These are phyloP conservation scores for Melanotus villosus DNA, from an alignment of 2,888 invertebrate genomes.

Conservation along the genomic window DNA sequence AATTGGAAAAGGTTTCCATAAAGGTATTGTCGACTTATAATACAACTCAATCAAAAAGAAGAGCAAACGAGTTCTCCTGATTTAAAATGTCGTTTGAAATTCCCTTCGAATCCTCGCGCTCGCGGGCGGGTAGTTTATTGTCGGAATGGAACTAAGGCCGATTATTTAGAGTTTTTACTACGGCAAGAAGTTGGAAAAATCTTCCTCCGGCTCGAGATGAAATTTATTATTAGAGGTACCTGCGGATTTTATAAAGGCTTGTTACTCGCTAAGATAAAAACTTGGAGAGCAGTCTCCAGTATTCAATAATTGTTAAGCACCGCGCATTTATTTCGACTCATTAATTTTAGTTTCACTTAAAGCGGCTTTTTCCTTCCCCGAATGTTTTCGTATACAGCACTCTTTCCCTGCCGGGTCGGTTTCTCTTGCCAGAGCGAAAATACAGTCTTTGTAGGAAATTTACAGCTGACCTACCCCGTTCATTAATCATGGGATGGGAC, in stretches of 20 bases:
- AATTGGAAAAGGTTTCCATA: conserved; percentile 33
- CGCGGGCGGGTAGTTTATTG: conserved; percentile 48
- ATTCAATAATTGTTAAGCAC: conserved; percentile 40
- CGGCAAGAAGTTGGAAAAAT: conserved; percentile 43
- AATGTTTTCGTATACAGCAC: conserved; percentile 38
- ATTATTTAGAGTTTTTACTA: conserved; percentile 55
- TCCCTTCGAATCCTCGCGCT: conserved; percentile 50
- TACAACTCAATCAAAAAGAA: conserved; percentile 41
- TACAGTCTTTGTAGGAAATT: conserved; percentile 56
- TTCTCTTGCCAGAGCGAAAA: conserved; percentile 49
- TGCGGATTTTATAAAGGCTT: conserved; percentile 18
- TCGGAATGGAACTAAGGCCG: conserved; percentile 42
- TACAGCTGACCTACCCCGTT: conserved; percentile 60
- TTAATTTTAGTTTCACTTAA: conserved; percentile 45
- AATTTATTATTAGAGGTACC: conserved; percentile 23
- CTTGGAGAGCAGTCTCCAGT: conserved; percentile 20
- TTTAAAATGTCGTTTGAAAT: conserved; percentile 55
- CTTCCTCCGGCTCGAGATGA: conserved; percentile 10
- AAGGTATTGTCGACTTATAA: conserved; percentile 47
- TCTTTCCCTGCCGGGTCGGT: conserved; percentile 33
- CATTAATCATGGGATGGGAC: conserved; percentile 61
- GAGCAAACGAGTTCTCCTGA: conserved; percentile 46
- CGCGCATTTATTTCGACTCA: conserved; percentile 42
- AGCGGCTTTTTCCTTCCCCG: conserved; percentile 34
- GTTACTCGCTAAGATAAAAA: conserved; percentile 5